Evolutionary conservation across 2,113 vertebrate genomes (phyloP).

Genomic region (Vidua macroura): DNA sequence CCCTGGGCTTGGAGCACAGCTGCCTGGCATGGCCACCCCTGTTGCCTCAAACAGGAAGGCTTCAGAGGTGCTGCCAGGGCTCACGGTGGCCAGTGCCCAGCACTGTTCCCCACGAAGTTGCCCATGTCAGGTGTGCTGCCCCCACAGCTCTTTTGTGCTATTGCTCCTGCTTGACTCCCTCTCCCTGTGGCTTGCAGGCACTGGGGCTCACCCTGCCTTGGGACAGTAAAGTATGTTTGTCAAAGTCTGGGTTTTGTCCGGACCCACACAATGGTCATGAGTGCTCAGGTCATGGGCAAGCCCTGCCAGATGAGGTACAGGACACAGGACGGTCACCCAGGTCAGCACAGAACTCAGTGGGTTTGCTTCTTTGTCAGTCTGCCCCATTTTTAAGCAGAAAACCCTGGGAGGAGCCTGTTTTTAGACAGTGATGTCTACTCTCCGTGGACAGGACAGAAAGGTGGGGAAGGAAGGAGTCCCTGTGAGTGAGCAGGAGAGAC

Average conservation of each 20-base stretch:
- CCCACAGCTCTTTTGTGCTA: background rate
- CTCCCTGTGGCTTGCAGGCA: background rate
- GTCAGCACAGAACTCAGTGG: background rate
- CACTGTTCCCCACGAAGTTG: accelerated
- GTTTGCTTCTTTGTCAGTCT: background rate
- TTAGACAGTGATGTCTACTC: background rate
- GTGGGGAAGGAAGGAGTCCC: background rate
- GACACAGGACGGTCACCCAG: background rate
- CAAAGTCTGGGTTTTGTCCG: background rate
- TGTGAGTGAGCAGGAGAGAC: background rate
- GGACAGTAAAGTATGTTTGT: background rate
- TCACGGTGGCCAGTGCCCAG: accelerated
- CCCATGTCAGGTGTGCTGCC: background rate
- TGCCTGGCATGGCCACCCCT: background rate
- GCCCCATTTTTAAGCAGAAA: background rate
- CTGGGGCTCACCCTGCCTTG: background rate
- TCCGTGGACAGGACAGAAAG: background rate
- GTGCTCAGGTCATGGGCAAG: background rate
- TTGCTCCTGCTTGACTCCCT: background rate
- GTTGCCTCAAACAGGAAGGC: background rate
- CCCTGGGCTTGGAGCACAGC: background rate
- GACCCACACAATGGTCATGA: background rate
- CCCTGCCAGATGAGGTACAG: background rate
- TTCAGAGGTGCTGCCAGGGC: background rate
- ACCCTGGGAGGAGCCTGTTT: background rate